Evolutionary conservation across 2,888 invertebrate genomes (phyloP).

Genomic region (Coelopa pilipes): DNA sequence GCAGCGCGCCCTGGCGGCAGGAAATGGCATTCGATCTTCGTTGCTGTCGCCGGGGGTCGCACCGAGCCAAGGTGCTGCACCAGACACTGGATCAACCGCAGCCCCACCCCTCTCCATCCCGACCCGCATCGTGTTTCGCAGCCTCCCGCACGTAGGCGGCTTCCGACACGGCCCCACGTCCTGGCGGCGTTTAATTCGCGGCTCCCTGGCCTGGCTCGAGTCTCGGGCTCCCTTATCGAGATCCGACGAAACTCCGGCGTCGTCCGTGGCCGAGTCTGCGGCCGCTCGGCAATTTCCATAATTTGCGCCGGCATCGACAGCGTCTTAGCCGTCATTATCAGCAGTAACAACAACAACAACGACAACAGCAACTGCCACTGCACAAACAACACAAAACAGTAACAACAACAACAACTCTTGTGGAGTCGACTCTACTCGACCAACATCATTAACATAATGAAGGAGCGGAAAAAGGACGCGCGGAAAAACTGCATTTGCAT

Average conservation of each 20-base stretch:
- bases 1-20: too few species aligned
- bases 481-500: not conserved
- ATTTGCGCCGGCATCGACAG: slow-evolving; percentile 20
- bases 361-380: not conserved
- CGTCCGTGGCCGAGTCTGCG: not conserved
- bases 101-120: too few species aligned
- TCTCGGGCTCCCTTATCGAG: too few species aligned
- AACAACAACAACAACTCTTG: slow-evolving; percentile 8
- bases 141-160: too few species aligned
- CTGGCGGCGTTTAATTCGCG: too few species aligned
- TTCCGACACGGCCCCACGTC: too few species aligned
- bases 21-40: too few species aligned
- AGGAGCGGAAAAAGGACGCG: slow-evolving; percentile 1
- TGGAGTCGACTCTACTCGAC: not conserved
- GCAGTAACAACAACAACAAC: slow-evolving; percentile 28
- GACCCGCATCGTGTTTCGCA: not conserved
- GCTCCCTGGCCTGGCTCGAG: too few species aligned
- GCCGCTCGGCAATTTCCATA: slow-evolving; percentile 28
- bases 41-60: too few species aligned
- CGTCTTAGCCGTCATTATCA: slow-evolving; percentile 31
- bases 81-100: too few species aligned
- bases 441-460: slow-evolving; percentile 36
- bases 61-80: too few species aligned
- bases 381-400: not conserved
- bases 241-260: not conserved